Percentiles rank a stretch among this genome's conserved stretches.
phyloP scores from a whole-genome alignment of 2,113 vertebrate genomes.

The Bos javanicus region DNA sequence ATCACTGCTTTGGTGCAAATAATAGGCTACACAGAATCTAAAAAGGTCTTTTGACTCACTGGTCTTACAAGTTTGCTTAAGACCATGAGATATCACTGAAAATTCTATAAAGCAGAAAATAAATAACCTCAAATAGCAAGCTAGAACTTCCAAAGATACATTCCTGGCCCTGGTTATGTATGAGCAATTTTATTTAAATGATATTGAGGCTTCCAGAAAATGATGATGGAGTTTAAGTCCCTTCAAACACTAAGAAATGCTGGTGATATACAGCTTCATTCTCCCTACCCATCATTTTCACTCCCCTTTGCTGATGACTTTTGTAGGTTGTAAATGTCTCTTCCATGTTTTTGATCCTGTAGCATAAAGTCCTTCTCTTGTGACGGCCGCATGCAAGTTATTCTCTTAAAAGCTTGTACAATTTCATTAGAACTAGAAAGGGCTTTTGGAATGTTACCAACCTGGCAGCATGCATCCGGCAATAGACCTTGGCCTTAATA shows the following conservation, averaged over 20 bases:
- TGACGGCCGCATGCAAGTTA: not conserved
- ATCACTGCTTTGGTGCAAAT: not conserved
- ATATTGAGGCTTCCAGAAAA: not conserved
- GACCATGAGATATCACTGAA: not conserved
- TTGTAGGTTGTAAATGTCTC: not conserved
- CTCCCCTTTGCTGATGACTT: not conserved
- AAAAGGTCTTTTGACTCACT: not conserved
- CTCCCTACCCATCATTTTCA: not conserved
- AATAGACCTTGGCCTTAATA: not conserved
- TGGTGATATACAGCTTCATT: not conserved
- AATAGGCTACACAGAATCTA: not conserved
- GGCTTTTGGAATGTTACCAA: constrained; percentile 15
- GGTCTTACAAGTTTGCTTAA: not conserved
- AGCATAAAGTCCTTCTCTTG: constrained; percentile 13
- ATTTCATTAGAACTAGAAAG: constrained; percentile 51
- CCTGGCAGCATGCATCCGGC: not conserved
- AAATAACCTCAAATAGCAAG: not conserved
- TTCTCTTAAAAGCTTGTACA: constrained; percentile 12
- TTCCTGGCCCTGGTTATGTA: not conserved
- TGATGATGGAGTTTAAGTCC: not conserved
- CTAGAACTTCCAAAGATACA: not conserved
- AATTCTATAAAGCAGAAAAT: not conserved
- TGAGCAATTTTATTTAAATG: not conserved
- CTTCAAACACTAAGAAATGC: not conserved
- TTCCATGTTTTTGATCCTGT: not conserved